Evolutionary conservation across 2,113 vertebrate species (phyloP).

Genomic region (Vidua chalybeata): DNA sequence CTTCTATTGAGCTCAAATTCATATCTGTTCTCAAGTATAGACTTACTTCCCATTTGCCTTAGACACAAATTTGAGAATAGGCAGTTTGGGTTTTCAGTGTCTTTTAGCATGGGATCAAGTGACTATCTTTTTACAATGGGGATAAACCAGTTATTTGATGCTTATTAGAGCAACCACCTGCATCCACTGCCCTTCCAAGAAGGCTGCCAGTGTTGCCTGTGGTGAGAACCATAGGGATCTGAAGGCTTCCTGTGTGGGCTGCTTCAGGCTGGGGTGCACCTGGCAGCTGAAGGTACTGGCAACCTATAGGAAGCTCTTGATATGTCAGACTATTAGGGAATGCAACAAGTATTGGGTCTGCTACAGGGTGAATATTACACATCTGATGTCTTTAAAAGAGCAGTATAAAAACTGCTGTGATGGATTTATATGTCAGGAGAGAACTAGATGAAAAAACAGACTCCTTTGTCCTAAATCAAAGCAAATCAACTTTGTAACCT

Average conservation of each 20-base stretch:
- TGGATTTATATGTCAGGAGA: neutral
- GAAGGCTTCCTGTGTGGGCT: neutral
- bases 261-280: neutral
- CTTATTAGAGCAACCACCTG: neutral
- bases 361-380: neutral
- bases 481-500: neutral
- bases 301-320: neutral
- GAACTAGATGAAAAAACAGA: neutral
- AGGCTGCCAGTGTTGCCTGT: neutral
- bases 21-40: neutral
- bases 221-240: neutral
- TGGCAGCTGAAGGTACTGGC: neutral
- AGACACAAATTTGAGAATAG: neutral
- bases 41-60: neutral
- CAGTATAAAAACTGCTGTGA: neutral
- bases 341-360: neutral
- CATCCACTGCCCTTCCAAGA: neutral
- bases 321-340: neutral
- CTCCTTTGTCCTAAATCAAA: neutral
- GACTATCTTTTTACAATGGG: neutral
- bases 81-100: neutral
- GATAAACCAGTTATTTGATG: neutral
- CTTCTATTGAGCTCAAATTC: neutral
- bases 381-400: neutral
- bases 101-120: neutral